phyloP scores from a whole-genome alignment of 2,888 invertebrate species.

The Crocallis elinguaria region DNA sequence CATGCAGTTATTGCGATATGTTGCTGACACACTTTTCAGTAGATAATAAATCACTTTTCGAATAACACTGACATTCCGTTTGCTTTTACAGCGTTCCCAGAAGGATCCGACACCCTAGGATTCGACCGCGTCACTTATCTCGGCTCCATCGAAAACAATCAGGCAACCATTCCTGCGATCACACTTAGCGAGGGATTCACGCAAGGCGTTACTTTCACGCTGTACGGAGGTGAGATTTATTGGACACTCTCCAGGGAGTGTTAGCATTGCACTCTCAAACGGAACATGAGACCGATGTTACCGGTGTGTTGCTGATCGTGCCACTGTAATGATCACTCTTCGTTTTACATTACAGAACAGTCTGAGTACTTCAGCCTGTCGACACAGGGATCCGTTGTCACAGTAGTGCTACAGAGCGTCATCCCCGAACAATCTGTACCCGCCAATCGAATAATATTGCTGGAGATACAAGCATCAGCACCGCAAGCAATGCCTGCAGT shows the following conservation, averaged over 20 bases:
- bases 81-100: conserved; percentile 15
- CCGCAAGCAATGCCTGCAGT: conserved; percentile 38
- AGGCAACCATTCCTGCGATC: conserved; percentile 37
- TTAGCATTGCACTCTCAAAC: too few species aligned
- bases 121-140: conserved; percentile 43
- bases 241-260: too few species aligned
- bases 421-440: conserved; percentile 46
- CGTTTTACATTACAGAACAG: conserved; percentile 12
- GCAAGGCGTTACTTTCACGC: conserved; percentile 38
- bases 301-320: background rate
- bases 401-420: conserved; percentile 11
- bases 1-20: background rate
- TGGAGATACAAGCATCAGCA: conserved; percentile 45
- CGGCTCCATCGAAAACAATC: conserved; percentile 40
- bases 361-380: conserved; percentile 13
- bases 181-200: conserved; percentile 45
- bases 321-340: background rate
- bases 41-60: background rate
- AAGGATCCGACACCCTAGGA: conserved; percentile 30
- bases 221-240: conserved; percentile 45
- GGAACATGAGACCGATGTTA: background rate
- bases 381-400: conserved; percentile 15
- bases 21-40: background rate
- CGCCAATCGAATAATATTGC: conserved; percentile 38
- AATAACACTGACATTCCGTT: conserved; percentile 1